Percentiles rank a stretch among this genome's conserved stretches.
These are phyloP conservation scores for Drosophila maculinotata DNA, from an alignment of 2,888 invertebrate species.

Conservation along the genomic window DNA sequence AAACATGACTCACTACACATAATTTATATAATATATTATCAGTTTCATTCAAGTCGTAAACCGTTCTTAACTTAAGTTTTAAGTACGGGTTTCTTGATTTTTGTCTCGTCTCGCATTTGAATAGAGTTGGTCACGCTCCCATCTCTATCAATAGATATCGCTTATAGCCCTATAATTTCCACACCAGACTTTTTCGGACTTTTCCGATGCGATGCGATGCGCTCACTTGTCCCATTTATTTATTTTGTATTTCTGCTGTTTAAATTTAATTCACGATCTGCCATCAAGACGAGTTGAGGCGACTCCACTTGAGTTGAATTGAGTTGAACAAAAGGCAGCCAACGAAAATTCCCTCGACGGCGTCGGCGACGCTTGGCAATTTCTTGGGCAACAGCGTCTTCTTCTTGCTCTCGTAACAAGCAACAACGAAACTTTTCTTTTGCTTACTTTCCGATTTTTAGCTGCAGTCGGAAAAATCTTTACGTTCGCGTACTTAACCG, in stretches of 20 bases:
- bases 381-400: constrained; percentile 31
- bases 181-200: constrained; percentile 33
- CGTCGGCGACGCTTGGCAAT: constrained; percentile 45
- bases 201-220: constrained; percentile 27
- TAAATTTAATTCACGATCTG: constrained; percentile 80
- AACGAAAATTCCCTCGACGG: constrained; percentile 59
- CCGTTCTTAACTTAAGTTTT: too few species aligned
- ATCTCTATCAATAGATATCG: constrained; percentile 26
- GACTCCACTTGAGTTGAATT: constrained; percentile 19
- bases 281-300: constrained; percentile 39
- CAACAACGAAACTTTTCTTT: constrained; percentile 57
- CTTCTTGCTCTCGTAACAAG: constrained; percentile 56
- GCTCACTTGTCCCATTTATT: constrained; percentile 81
- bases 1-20: too few species aligned
- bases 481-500: constrained; percentile 79
- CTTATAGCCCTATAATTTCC: constrained; percentile 59
- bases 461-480: constrained; percentile 60
- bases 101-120: background rate
- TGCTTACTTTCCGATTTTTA: constrained; percentile 65
- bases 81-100: background rate
- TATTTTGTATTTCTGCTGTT: constrained; percentile 77
- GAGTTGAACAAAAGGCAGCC: constrained; percentile 34
- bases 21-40: too few species aligned
- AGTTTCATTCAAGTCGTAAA: too few species aligned
- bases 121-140: constrained; percentile 13